Evolutionary conservation across 2,113 vertebrate species (phyloP), one percentile per base, ranked within the genome.

Genomic region (Microcebus jonahi): DNA sequence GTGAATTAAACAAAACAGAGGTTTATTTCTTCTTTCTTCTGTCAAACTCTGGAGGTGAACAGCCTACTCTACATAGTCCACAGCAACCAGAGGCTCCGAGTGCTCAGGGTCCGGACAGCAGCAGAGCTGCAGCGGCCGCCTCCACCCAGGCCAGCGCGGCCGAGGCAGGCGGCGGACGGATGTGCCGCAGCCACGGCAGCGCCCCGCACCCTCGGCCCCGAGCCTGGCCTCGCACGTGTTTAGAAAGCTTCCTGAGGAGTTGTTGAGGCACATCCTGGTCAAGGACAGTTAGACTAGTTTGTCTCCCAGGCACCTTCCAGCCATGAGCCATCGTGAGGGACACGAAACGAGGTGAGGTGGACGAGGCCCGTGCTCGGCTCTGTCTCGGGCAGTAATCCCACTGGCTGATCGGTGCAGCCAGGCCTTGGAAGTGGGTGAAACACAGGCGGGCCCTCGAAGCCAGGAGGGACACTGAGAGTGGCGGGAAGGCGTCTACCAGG

Each of bases 1-100:
- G 20, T 81, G 55, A 95, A 63, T 95, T 90, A 92, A 88, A 68
- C 70, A 90, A 87, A 82, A 71, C 1, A 23, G 11, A 63, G 83
- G 13, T 70, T 42, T 27, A 75, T 68, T 73, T 70, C 36, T 92
- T 92, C 31, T 82, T 61, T 84, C 75, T 57, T 67, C 27, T 34
- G 6, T 83, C 63, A 79, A 96, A 80, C 12, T 36, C 20, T 80
- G 25, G 10, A 90, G 25, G 11, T 23, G 88, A 85, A 76, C 5
- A 55, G 57, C 61, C 27, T 29, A 7, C 10, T 81, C 31, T 73
- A 61, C 4, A 34, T 2, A 85, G 5, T 34, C 48, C 75, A 68
- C 13, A 81, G 45, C 84, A 23, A 59, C 50, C 13, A 90, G 71
- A 50, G 42, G 48, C 61, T 81, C 90, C 70, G 67, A 36, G 59